A percentile compares a stretch with the other conserved stretches of the same genome.
These are phyloP conservation scores for Rhinoraja longicauda DNA, from an alignment of 2,797 vertebrate genomes.

Conservation along the genomic window DNA sequence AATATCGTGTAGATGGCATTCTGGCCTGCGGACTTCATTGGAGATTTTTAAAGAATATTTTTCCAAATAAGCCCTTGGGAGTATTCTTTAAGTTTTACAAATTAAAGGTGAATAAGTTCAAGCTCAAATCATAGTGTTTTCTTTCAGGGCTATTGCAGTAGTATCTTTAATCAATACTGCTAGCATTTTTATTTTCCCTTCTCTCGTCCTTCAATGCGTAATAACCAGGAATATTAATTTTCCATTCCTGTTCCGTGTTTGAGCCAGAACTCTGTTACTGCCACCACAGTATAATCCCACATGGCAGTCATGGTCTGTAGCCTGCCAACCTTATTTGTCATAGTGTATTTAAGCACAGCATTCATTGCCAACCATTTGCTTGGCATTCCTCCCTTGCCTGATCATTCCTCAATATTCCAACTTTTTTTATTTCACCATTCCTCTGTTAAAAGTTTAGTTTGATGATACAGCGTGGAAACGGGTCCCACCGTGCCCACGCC, in stretches of 20 bases:
- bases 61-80: too few relatives aligned
- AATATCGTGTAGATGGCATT: too few relatives aligned
- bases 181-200: background rate
- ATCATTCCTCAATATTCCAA: background rate
- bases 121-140: too few relatives aligned
- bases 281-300: background rate
- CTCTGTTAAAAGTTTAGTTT: too few relatives aligned
- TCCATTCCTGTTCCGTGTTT: background rate
- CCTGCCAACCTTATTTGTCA: background rate
- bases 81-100: too few relatives aligned
- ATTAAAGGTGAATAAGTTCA: too few relatives aligned
- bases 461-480: too few relatives aligned
- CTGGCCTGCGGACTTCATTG: too few relatives aligned
- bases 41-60: too few relatives aligned
- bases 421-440: background rate
- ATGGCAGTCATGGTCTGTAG: background rate
- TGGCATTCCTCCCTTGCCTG: background rate
- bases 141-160: background rate
- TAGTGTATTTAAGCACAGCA: background rate
- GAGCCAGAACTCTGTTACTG: background rate
- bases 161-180: too few relatives aligned
- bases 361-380: background rate
- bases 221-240: background rate
- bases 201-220: background rate
- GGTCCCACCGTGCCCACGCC: too few relatives aligned